phyloP scores from a whole-genome alignment of 2,888 invertebrate species.

The Morpho deidamia region DNA sequence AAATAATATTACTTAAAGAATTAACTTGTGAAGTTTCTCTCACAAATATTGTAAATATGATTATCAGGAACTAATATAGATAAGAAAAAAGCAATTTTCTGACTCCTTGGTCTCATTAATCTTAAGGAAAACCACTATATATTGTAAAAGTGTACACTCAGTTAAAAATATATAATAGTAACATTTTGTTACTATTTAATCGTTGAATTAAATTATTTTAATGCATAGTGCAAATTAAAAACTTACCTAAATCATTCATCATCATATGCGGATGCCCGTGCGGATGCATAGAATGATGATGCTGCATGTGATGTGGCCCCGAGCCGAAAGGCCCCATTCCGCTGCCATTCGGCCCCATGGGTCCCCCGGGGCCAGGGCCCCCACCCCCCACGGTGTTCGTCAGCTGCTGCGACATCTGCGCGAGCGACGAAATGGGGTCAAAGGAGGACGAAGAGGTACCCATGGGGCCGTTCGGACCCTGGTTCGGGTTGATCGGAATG shows the following conservation, averaged over 20 bases:
- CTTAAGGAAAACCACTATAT: no score
- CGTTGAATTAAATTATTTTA: no score
- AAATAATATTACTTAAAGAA: no score
- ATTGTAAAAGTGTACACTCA: no score
- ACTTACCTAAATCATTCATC: slow-evolving; percentile 70
- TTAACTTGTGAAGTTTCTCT: no score
- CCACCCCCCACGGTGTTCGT: slow-evolving; percentile 83
- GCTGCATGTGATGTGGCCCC: slow-evolving; percentile 68
- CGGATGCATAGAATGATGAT: slow-evolving; percentile 69
- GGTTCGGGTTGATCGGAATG: slow-evolving; percentile 70
- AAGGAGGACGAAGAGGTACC: slow-evolving; percentile 81
- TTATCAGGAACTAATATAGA: no score
- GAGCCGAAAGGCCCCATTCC: slow-evolving; percentile 63
- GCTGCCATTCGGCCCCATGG: slow-evolving; percentile 56
- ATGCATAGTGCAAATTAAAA: background rate
- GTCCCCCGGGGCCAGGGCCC: slow-evolving; percentile 51
- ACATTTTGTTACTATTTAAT: no score
- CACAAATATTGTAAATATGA: no score
- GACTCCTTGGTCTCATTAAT: no score
- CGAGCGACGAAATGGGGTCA: slow-evolving; percentile 95
- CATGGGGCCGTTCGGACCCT: slow-evolving; percentile 78
- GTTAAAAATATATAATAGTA: no score
- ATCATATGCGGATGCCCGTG: slow-evolving; percentile 72
- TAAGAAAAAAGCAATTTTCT: no score
- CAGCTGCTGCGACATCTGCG: slow-evolving; percentile 96